Evolutionary conservation across 2,888 invertebrate genomes (phyloP).

Genomic region (Acronicta leporina): DNA sequence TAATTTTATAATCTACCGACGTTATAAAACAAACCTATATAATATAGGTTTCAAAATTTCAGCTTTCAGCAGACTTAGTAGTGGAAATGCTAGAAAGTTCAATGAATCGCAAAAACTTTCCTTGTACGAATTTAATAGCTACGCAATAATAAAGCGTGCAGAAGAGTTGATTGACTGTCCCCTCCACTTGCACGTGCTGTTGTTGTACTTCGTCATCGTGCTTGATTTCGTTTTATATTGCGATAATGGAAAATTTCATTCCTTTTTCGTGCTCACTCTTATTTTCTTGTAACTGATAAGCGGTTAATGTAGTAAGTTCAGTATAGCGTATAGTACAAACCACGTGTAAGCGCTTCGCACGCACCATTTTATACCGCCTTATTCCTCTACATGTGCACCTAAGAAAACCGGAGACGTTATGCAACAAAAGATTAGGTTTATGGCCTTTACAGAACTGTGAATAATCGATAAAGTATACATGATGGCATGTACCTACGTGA

Average conservation of each 20-base stretch:
- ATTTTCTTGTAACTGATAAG: slow-evolving; percentile 77
- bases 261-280: slow-evolving; percentile 76
- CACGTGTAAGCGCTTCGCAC: slow-evolving; percentile 72
- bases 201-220: slow-evolving; percentile 59
- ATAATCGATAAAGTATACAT: slow-evolving; percentile 70
- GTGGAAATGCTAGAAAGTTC: slow-evolving; percentile 23
- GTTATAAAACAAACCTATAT: no score
- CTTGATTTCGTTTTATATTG: slow-evolving; percentile 72
- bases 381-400: slow-evolving; percentile 50
- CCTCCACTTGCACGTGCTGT: slow-evolving; percentile 69
- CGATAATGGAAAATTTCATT: slow-evolving; percentile 80
- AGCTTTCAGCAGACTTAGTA: no score
- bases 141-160: slow-evolving; percentile 43
- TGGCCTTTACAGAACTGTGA: slow-evolving; percentile 68
- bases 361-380: slow-evolving; percentile 60
- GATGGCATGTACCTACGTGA: slow-evolving; percentile 63
- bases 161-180: slow-evolving; percentile 56
- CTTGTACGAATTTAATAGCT: slow-evolving; percentile 27
- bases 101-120: slow-evolving; percentile 5
- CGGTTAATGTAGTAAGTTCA: slow-evolving; percentile 64
- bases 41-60: no score
- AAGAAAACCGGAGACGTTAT: slow-evolving; percentile 57
- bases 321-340: slow-evolving; percentile 63
- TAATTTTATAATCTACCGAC: no score
- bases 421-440: slow-evolving; percentile 72